Evolutionary conservation across 1,140 invertebrate genomes (phyloP).

Genomic region (Pachyrhynchus sulphureomaculatus): DNA sequence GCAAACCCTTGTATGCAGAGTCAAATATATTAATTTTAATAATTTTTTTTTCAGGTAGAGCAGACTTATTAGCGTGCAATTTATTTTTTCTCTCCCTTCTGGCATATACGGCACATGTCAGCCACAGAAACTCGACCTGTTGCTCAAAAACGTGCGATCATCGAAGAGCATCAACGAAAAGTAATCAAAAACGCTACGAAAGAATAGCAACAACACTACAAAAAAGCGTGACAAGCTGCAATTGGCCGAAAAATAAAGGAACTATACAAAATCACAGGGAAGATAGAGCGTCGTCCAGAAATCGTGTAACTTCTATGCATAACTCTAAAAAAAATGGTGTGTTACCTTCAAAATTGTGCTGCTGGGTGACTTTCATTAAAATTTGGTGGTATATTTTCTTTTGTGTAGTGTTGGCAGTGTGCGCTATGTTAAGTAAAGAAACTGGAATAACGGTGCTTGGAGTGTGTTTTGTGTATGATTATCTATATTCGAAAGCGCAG

Average conservation of each 20-base stretch:
- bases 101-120: slow-evolving; percentile 69
- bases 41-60: slow-evolving; percentile 55
- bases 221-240: slow-evolving; percentile 43
- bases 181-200: slow-evolving; percentile 35
- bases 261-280: neutral
- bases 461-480: slow-evolving; percentile 80
- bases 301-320: neutral
- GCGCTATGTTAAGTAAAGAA: slow-evolving; percentile 85
- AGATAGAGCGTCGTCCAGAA: neutral
- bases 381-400: slow-evolving; percentile 58
- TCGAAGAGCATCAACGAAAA: slow-evolving; percentile 2
- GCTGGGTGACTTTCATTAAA: slow-evolving; percentile 51
- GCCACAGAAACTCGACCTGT: slow-evolving; percentile 55
- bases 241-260: slow-evolving; percentile 41
- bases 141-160: slow-evolving; percentile 22
- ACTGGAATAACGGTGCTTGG: slow-evolving; percentile 88
- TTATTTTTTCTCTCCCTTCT: slow-evolving; percentile 88
- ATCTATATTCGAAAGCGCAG: slow-evolving; percentile 46
- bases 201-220: slow-evolving; percentile 41
- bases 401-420: slow-evolving; percentile 61
- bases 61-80: slow-evolving; percentile 89
- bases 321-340: neutral
- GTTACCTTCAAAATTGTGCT: slow-evolving; percentile 31
- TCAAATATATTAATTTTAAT: no score
- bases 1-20: no score